Conservation (phyloP, 2,888 invertebrate genomes). For the Cheilosia grossa region DNA sequence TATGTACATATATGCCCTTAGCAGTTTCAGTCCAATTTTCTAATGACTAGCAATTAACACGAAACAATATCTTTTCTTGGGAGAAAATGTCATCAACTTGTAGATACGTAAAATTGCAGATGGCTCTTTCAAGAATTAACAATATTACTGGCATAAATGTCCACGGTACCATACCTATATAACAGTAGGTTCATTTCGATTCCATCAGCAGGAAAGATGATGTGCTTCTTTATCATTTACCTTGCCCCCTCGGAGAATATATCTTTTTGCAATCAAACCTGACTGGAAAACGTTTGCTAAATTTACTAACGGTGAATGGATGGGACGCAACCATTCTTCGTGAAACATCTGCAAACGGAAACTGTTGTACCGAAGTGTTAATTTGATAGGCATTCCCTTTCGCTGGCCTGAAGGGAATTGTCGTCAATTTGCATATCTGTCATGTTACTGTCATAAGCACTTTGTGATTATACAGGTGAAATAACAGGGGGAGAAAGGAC, state of each 20-base stretch:
- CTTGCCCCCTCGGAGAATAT: not conserved
- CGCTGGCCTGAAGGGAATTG: constrained; percentile 28
- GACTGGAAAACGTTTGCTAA: constrained; percentile 7
- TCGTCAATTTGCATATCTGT: constrained; percentile 34
- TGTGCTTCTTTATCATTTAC: not conserved
- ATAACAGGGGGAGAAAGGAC: not conserved
- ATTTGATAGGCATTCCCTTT: constrained; percentile 59
- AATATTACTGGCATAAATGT: constrained; percentile 27
- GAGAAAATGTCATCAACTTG: constrained; percentile 11
- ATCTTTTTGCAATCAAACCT: constrained; percentile 20
- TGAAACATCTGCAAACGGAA: constrained; percentile 37
- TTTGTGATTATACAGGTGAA: constrained; percentile 34
- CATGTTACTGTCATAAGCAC: constrained; percentile 44
- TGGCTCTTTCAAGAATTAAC: constrained; percentile 40
- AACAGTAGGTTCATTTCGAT: constrained; percentile 6
- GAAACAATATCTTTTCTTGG: constrained; percentile 17
- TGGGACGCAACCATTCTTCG: not conserved
- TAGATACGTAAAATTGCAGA: constrained; percentile 25
- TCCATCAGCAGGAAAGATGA: not conserved
- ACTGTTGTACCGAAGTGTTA: constrained; percentile 54
- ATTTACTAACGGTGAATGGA: not conserved
- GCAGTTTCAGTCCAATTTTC: constrained; percentile 4
- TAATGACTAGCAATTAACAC: constrained; percentile 52
- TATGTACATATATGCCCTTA: not conserved
- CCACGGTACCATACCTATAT: not conserved